Evolutionary conservation across 2,113 vertebrate species (phyloP).

Genomic region (Sinosuthora webbiana): DNA sequence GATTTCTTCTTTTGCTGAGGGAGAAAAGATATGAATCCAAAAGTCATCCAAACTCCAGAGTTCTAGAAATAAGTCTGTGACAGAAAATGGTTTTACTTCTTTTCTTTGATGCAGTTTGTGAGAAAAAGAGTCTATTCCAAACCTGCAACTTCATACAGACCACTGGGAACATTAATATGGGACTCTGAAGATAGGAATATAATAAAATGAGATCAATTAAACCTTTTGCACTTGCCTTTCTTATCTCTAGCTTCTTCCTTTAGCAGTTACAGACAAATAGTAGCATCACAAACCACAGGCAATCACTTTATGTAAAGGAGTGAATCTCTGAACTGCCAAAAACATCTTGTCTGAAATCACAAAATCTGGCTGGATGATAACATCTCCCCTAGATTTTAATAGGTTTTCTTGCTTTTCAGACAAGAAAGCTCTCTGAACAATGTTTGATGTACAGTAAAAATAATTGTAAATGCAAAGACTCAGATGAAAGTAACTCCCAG

Average conservation of each 20-base stretch:
- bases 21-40: not conserved
- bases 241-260: not conserved
- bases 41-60: not conserved
- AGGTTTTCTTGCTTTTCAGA: not conserved
- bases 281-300: not conserved
- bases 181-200: not conserved
- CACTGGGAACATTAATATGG: not conserved
- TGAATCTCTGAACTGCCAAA: not conserved
- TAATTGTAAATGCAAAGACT: slow-evolving; percentile 26
- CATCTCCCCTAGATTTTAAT: not conserved
- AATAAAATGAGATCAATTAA: not conserved
- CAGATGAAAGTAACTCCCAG: slow-evolving; percentile 6
- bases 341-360: not conserved
- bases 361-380: not conserved
- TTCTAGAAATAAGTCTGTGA: not conserved
- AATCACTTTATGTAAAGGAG: not conserved
- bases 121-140: not conserved
- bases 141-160: not conserved
- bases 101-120: not conserved
- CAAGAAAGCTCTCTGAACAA: not conserved
- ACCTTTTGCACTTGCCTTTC: not conserved
- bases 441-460: slow-evolving; percentile 8
- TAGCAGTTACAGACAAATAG: not conserved
- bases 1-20: not conserved
- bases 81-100: not conserved